phyloP scores from a whole-genome alignment of 2,888 invertebrate genomes.

The Neoitamus cyanurus region DNA sequence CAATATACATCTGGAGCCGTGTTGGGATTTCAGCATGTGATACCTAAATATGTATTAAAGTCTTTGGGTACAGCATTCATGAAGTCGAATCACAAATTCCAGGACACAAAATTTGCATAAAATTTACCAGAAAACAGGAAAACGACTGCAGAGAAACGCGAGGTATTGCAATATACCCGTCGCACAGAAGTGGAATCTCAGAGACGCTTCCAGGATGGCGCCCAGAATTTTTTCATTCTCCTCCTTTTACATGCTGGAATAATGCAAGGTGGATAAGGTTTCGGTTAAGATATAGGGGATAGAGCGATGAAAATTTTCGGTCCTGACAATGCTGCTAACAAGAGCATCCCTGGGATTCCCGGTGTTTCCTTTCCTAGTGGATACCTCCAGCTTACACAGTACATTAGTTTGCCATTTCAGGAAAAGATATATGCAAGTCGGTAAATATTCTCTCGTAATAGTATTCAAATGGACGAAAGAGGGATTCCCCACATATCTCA shows the following conservation, averaged over 20 bases:
- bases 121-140: conserved; percentile 35
- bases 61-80: conserved; percentile 21
- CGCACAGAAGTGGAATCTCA: conserved; percentile 26
- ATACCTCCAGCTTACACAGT: conserved; percentile 43
- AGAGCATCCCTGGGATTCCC: conserved; percentile 36
- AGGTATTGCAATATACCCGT: conserved; percentile 34
- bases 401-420: conserved; percentile 50
- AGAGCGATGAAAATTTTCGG: conserved; percentile 26
- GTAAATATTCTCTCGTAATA: conserved; percentile 43
- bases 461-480: conserved; percentile 51
- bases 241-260: conserved; percentile 28
- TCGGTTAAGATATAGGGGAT: conserved; percentile 16
- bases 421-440: conserved; percentile 42
- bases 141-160: conserved; percentile 37
- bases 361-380: conserved; percentile 35
- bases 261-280: conserved; percentile 39
- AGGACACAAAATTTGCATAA: conserved; percentile 42
- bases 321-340: conserved; percentile 36
- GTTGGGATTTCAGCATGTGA: conserved; percentile 14
- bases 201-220: conserved; percentile 20
- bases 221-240: conserved; percentile 6
- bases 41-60: conserved; percentile 35
- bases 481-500: conserved; percentile 51
- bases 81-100: conserved; percentile 39
- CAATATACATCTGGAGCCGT: conserved; percentile 2